Evolutionary conservation across 2,888 invertebrate species (phyloP).

Genomic region (Coronaproctus castanopsis): DNA sequence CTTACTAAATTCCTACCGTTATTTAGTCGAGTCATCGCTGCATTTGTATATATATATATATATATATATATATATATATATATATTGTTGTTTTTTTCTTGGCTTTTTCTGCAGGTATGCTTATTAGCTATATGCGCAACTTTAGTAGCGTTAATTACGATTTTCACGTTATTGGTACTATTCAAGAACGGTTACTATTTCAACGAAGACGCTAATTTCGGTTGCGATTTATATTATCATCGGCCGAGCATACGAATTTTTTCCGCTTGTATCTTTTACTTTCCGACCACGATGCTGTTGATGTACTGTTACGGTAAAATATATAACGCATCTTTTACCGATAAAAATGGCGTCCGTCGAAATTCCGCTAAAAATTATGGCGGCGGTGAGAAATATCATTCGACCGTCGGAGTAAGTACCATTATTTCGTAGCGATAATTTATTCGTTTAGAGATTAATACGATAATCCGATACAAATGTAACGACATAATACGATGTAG

Average conservation of each 20-base stretch:
- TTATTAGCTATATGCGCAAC: constrained; percentile 65
- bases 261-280: constrained; percentile 71
- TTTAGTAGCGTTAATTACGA: constrained; percentile 63
- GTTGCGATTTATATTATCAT: constrained; percentile 72
- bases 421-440: no score
- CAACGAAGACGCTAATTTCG: constrained; percentile 64
- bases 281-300: constrained; percentile 74
- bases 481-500: no score
- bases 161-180: constrained; percentile 61
- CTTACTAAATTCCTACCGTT: no score
- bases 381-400: not conserved
- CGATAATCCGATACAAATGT: no score
- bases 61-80: no score
- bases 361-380: not conserved
- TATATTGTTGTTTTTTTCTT: no score
- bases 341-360: not conserved
- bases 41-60: no score
- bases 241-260: constrained; percentile 53
- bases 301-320: constrained; percentile 64
- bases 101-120: constrained; percentile 68
- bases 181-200: constrained; percentile 74
- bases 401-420: not conserved
- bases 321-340: not conserved
- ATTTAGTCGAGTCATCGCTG: no score
- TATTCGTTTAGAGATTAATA: no score